A percentile compares a stretch with the other conserved stretches of the same genome.
phyloP scores from a whole-genome alignment of 37 sponge, comb jelly and placozoan genomes.

The Haliclona indistincta region DNA sequence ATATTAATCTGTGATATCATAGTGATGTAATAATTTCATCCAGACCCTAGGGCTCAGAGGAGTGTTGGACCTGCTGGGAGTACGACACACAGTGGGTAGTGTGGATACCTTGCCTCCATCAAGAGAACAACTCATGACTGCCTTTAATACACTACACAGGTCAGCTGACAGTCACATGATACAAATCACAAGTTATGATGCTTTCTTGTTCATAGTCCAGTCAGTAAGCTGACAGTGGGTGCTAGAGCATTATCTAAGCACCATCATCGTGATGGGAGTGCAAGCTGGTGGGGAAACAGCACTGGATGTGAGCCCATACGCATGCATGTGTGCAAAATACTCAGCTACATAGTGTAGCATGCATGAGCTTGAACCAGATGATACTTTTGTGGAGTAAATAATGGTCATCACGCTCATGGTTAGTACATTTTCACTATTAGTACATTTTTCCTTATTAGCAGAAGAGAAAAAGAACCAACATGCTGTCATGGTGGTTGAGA shows the following conservation, averaged over 20 bases:
- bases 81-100: constrained; percentile 70
- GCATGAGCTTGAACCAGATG: not conserved
- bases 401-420: not conserved
- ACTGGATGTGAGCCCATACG: constrained; percentile 56
- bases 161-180: not conserved
- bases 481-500: constrained; percentile 35
- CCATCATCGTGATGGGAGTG: constrained; percentile 68
- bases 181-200: not conserved
- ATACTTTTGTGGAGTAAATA: not conserved
- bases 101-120: constrained; percentile 50
- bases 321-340: too few species aligned
- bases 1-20: too few species aligned
- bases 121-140: constrained; percentile 24
- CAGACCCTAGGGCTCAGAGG: constrained; percentile 59
- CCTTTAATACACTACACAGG: constrained; percentile 41
- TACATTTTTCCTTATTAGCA: constrained; percentile 6
- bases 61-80: constrained; percentile 68
- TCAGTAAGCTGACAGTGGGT: constrained; percentile 69
- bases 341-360: too few species aligned
- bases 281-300: constrained; percentile 75
- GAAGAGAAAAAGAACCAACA: constrained; percentile 72
- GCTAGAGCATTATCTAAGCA: constrained; percentile 80
- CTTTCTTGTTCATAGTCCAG: constrained; percentile 12
- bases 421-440: not conserved
- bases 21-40: too few species aligned